Conservation (phyloP, 2,797 vertebrate genomes). For the Morelia viridis region DNA sequence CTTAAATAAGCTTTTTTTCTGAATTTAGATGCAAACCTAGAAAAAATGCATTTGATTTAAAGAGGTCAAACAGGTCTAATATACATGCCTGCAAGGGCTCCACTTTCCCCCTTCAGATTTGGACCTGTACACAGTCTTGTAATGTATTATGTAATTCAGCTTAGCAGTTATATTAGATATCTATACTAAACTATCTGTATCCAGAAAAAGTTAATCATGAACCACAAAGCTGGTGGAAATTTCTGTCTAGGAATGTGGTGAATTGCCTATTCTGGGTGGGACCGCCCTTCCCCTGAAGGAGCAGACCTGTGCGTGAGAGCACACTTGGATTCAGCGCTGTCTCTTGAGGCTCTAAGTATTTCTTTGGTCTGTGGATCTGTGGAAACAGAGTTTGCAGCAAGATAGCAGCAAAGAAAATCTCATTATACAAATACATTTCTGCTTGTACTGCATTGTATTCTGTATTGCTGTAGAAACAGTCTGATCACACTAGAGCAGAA, state of each 20-base stretch:
- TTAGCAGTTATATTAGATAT: background rate
- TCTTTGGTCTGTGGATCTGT: background rate
- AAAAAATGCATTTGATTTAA: too few relatives aligned
- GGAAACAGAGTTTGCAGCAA: background rate
- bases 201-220: background rate
- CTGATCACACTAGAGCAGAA: background rate
- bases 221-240: background rate
- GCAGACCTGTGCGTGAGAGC: background rate
- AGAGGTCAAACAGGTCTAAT: too few relatives aligned
- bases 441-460: background rate
- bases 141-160: background rate
- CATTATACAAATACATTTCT: background rate
- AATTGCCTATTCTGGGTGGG: background rate
- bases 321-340: too few relatives aligned
- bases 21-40: too few relatives aligned
- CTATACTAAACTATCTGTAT: background rate
- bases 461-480: background rate
- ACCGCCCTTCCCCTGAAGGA: background rate
- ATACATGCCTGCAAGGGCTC: too few relatives aligned
- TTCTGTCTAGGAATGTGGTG: background rate
- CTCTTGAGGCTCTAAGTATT: background rate
- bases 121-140: background rate
- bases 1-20: too few relatives aligned
- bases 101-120: too few relatives aligned
- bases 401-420: background rate